A percentile compares a stretch with the other conserved stretches of the same genome.
These are phyloP conservation scores for Pseudonaja textilis DNA, from an alignment of 2,113 vertebrate genomes.

Conservation along the genomic window DNA sequence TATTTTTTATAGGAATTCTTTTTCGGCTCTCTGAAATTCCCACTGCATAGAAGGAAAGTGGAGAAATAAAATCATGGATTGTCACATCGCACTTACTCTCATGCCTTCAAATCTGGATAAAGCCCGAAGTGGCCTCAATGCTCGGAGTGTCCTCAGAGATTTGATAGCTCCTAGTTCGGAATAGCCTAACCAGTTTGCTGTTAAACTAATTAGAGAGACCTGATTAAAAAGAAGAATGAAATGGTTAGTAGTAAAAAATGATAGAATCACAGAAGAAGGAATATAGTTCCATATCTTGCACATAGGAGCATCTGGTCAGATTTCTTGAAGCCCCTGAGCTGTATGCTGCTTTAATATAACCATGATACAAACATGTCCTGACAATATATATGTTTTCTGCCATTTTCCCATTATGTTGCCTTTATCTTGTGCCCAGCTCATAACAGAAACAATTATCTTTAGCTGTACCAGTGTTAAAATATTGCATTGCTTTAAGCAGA, in stretches of 20 bases:
- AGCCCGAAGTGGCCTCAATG: conserved; percentile 89
- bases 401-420: background rate
- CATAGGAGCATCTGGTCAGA: background rate
- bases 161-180: conserved; percentile 95
- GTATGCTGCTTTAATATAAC: background rate
- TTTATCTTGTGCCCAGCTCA: background rate
- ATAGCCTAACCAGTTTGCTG: conserved; percentile 90
- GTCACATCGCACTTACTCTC: conserved; percentile 76
- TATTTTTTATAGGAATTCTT: background rate
- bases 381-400: background rate
- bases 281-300: background rate
- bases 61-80: background rate
- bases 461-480: background rate
- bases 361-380: background rate
- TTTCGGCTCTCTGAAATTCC: background rate
- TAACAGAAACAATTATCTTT: background rate
- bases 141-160: conserved; percentile 90
- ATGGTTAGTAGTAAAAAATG: background rate
- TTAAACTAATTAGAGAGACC: conserved; percentile 92
- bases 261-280: background rate
- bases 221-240: conserved; percentile 50
- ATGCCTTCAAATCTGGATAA: conserved; percentile 97
- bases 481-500: background rate
- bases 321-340: background rate
- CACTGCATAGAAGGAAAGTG: no score